Evolutionary conservation across 2,797 vertebrate species (phyloP), one percentile per base, ranked within the genome.

Genomic region (Anas flavirostris): DNA sequence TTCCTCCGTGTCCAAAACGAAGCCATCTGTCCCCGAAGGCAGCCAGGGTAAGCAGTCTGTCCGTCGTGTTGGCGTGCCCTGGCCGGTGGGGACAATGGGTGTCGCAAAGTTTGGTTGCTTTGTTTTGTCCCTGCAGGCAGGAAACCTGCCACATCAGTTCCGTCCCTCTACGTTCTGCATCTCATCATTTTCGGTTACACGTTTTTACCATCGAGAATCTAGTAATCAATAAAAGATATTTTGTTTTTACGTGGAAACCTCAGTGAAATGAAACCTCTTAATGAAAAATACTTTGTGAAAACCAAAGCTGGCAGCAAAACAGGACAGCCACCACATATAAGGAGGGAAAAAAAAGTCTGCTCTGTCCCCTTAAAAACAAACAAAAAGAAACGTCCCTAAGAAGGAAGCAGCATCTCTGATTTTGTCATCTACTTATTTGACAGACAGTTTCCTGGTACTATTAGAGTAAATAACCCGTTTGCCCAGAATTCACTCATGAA

Each of bases 11-110:
- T 97, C 97, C 96, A 94, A 97, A 97, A 98, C 58, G 95, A 98
- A 98, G 97, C 97, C 96, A 96, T 97, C 96, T 97, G 97, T 98
- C 98, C 98, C 97, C 97, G 98, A 89, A 97, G 98, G 98, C 97
- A 97, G 97, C 98, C 96, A 91, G 80, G 88, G 78, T 91, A 94
- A 93, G 88, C 86, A 82, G 78, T 98, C 98, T 97, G 97, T 97
- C 97, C 88, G 69, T 97, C 60, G 98, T 86, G 86, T 97, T 98
- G 96, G 95, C 98, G 97, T 98, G 94, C 97, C 97, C 96, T 96
- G 97, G 88, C 76, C 68, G 15, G 58, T 53, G 70, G 74, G 60
- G 56, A 94, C 78, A 86, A 76, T 63, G 58, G 62, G 33, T 2
- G 10, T 64, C 5, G 0, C 59, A 70, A 82, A 90, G 37, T 92